phyloP scores from a whole-genome alignment of 2,113 vertebrate genomes.

The Malurus alboscapulatus region DNA sequence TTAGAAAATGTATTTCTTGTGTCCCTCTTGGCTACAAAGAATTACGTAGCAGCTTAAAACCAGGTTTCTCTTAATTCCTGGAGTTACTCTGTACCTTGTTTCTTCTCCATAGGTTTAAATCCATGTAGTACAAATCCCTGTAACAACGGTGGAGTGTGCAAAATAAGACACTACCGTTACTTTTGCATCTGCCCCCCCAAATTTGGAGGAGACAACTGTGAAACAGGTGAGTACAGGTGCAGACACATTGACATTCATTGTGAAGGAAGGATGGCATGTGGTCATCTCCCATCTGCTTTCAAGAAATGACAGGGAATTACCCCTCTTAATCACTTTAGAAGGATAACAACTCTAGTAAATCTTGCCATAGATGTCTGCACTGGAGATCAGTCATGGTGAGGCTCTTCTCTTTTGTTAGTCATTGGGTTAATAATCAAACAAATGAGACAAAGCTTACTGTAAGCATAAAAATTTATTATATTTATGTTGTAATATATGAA shows the following conservation, averaged over 20 bases:
- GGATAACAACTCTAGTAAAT: not conserved
- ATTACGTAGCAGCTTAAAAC: not conserved
- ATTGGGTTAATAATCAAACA: not conserved
- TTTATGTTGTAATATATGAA: not conserved
- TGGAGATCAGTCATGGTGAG: not conserved
- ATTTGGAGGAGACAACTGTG: constrained; percentile 67
- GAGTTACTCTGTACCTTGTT: not conserved
- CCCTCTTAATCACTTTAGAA: not conserved
- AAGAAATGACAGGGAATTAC: not conserved
- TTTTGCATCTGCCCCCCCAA: constrained; percentile 71
- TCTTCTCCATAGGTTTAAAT: constrained; percentile 58
- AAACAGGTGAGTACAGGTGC: constrained; percentile 58
- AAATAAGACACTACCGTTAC: constrained; percentile 22
- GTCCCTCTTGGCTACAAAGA: not conserved
- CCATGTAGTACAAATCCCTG: constrained; percentile 69
- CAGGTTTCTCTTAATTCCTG: not conserved
- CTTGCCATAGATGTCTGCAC: not conserved
- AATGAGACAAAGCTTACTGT: not conserved
- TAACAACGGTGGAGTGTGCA: constrained; percentile 73
- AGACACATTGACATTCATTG: not conserved
- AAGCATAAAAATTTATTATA: not conserved
- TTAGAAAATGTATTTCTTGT: not conserved
- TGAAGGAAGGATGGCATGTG: not conserved
- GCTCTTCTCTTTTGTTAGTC: not conserved
- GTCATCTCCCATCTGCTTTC: not conserved